These are phyloP conservation scores for Mormoops blainvillei DNA, from an alignment of 2,113 vertebrate genomes.

Conservation along the genomic window DNA sequence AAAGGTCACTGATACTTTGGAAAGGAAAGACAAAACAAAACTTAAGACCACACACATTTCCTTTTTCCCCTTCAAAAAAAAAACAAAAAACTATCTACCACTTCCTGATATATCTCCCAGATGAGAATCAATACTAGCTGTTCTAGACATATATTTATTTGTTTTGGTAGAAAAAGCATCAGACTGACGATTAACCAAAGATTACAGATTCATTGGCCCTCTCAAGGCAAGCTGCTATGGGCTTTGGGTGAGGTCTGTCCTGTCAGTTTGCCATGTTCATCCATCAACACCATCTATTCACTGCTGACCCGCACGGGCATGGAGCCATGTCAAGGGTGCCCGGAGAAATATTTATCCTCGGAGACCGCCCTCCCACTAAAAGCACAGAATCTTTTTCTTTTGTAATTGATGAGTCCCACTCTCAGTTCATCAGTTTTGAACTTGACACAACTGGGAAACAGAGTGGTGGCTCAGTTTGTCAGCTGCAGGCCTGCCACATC, in stretches of 20 bases:
- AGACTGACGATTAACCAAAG: not conserved
- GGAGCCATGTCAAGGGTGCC: not conserved
- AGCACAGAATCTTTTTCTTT: not conserved
- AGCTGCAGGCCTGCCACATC: not conserved
- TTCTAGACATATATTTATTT: not conserved
- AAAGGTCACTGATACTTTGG: not conserved
- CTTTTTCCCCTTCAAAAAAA: not conserved
- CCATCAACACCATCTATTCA: not conserved
- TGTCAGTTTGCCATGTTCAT: not conserved
- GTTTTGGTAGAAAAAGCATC: not conserved
- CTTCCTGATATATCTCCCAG: not conserved
- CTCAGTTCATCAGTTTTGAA: slow-evolving; percentile 12
- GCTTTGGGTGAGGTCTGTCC: not conserved
- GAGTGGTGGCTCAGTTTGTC: not conserved
- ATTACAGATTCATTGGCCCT: not conserved
- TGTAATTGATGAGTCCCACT: not conserved
- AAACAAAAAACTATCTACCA: not conserved
- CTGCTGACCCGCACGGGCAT: not conserved
- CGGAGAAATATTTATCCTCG: not conserved
- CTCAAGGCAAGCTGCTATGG: too few relatives aligned
- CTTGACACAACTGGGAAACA: not conserved
- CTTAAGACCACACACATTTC: not conserved
- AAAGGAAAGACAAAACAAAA: not conserved
- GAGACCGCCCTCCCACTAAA: not conserved
- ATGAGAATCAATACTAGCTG: not conserved